A percentile compares a stretch with the other conserved stretches of the same genome.
Evolutionary conservation across 2,888 invertebrate species (phyloP).

Genomic region (Coremacera marginata): DNA sequence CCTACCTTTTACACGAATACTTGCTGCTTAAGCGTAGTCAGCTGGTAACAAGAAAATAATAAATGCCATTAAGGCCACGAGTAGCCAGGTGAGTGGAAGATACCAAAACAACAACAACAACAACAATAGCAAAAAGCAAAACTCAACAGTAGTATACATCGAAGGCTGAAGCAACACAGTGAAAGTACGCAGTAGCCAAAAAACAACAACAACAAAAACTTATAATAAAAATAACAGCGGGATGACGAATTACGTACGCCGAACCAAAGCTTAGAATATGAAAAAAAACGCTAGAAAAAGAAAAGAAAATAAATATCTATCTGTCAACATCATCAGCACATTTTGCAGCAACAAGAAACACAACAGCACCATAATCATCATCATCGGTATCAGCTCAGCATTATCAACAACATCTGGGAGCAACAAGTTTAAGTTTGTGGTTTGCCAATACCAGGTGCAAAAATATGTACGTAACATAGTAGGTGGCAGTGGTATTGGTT

Average conservation of each 20-base stretch:
- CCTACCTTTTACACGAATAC: not conserved
- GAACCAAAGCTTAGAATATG: not conserved
- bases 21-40: slow-evolving; percentile 55
- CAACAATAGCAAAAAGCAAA: not conserved
- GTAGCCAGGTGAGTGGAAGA: slow-evolving; percentile 18
- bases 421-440: slow-evolving; percentile 8
- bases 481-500: not conserved
- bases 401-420: slow-evolving; percentile 1
- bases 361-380: not conserved
- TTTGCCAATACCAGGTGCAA: not conserved
- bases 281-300: not conserved
- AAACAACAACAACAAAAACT: not conserved
- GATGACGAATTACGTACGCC: not conserved
- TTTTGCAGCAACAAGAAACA: not conserved
- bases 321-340: no score
- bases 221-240: not conserved
- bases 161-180: no score
- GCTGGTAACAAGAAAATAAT: slow-evolving; percentile 66
- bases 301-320: no score
- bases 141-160: no score
- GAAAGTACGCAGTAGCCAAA: not conserved
- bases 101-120: not conserved
- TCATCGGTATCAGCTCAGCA: not conserved
- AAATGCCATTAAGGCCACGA: slow-evolving; percentile 62
- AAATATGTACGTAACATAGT: no score